phyloP scores from a whole-genome alignment of 1,140 invertebrate genomes.

The Hypothenemus hampei region DNA sequence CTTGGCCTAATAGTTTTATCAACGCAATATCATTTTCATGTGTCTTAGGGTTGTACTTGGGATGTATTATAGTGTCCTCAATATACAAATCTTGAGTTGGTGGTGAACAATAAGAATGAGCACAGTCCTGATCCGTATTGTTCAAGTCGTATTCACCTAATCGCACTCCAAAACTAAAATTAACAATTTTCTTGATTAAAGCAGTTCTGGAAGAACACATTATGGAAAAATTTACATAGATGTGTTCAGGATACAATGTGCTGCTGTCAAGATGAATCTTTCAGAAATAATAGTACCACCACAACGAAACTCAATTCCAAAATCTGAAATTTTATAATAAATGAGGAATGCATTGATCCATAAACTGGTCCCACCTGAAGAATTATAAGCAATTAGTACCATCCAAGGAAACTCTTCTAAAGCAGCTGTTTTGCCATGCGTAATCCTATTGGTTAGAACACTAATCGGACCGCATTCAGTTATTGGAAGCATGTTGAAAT shows the following conservation, averaged over 20 bases:
- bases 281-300: slow-evolving; percentile 53
- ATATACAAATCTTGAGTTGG: slow-evolving; percentile 39
- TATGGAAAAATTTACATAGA: slow-evolving; percentile 41
- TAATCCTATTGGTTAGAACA: slow-evolving; percentile 44
- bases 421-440: slow-evolving; percentile 48
- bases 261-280: slow-evolving; percentile 51
- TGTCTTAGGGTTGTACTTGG: slow-evolving; percentile 42
- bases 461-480: slow-evolving; percentile 45
- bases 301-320: slow-evolving; percentile 48
- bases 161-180: slow-evolving; percentile 36
- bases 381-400: slow-evolving; percentile 47
- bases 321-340: slow-evolving; percentile 2
- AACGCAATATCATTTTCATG: slow-evolving; percentile 51
- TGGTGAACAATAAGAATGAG: slow-evolving; percentile 34
- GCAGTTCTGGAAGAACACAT: not conserved
- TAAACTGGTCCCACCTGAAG: too few relatives aligned
- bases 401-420: slow-evolving; percentile 54
- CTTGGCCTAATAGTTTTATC: slow-evolving; percentile 30
- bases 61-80: slow-evolving; percentile 42
- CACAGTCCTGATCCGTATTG: slow-evolving; percentile 37
- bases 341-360: not conserved
- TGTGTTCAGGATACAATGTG: slow-evolving; percentile 48
- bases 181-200: slow-evolving; percentile 17
- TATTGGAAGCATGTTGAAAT: slow-evolving; percentile 27
- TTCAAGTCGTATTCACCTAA: slow-evolving; percentile 41